A percentile compares a stretch with the other conserved stretches of the same genome.
Evolutionary conservation across 2,888 invertebrate species (phyloP).

Genomic region (Tetragonisca angustula): DNA sequence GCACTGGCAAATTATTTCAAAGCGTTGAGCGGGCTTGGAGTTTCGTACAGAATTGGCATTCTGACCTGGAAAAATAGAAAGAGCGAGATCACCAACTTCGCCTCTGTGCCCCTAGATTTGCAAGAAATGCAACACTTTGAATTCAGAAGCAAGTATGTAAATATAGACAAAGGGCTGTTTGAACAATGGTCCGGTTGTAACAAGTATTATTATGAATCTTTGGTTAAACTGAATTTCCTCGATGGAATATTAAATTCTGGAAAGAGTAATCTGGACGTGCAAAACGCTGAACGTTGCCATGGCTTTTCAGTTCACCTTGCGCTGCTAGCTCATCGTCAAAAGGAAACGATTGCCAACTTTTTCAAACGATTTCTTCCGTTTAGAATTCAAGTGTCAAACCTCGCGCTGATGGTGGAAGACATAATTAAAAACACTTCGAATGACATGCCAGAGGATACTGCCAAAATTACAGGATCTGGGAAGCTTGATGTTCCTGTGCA

Average conservation of each 20-base stretch:
- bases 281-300: conserved; percentile 93
- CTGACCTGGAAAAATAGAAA: conserved; percentile 78
- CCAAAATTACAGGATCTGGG: not conserved
- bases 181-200: conserved; percentile 90
- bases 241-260: conserved; percentile 88
- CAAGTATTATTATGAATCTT: conserved; percentile 90
- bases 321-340: conserved; percentile 88
- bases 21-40: conserved; percentile 89
- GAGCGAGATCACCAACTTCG: conserved; percentile 87
- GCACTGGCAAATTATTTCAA: conserved; percentile 95
- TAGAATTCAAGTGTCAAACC: conserved; percentile 72
- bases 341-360: conserved; percentile 86
- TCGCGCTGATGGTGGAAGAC: conserved; percentile 10
- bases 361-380: conserved; percentile 76
- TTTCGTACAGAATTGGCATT: conserved; percentile 93
- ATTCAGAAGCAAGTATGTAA: not conserved
- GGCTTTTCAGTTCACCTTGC: conserved; percentile 93
- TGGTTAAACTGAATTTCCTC: conserved; percentile 89
- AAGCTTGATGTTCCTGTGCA: conserved; percentile 74
- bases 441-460: not conserved
- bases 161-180: conserved; percentile 64
- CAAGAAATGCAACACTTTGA: conserved; percentile 1
- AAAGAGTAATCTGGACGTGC: conserved; percentile 91
- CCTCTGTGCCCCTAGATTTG: conserved; percentile 90
- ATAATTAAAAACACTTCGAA: not conserved